Evolutionary conservation across 35 echinoderm and acorn worm genomes (phyloP), one percentile per base, ranked within the genome.

Genomic region (Heliocidaris erythrogramma): DNA sequence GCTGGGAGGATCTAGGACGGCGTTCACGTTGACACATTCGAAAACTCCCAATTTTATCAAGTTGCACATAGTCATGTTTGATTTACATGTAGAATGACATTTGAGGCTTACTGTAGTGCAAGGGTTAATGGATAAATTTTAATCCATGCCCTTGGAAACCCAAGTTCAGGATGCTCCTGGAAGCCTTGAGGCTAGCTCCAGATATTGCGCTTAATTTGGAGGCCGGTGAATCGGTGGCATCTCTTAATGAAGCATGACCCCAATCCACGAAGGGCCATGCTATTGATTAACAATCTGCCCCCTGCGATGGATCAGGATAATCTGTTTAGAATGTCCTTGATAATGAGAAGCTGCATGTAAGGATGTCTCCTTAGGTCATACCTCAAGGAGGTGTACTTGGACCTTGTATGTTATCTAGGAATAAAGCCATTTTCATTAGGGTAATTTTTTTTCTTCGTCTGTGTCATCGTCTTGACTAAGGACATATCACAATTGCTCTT

Each of bases 361-460:
- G n/a, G 65, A 0, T n/a, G 5, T 78, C 18, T 21, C 65, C 5
- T n/a, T 5, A 5, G 1, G 65, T 78, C 8, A 7, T 78, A 78
- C 65, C 65, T 24, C 65, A 78, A 78, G 65, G 65, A 78, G 65
- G 65, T 78, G 65, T 78, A 78, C 65, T 78, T 78, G 65, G 65
- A 78, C 65, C 65, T n/a, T 27, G 65, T 27, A 27, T 78, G 27
- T 78, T 78, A 7, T 78, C 18, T 78, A 13, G 52, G 52, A 56
- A 56, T 56, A 14, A 56, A 56, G 52, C 52, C 52, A 9, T 56
- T 56, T 56, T 56, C 52, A 56, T 56, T 56, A 56, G 9, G 52
- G 52, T 56, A 10, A 10, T 14, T 56, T 56, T n/a, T n/a, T 16
- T 69, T 69, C 61, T 16, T 4, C 27, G 0, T 27, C 7, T 21